Conservation (phyloP, 2,888 invertebrate genomes). For the Patella caerulea region DNA sequence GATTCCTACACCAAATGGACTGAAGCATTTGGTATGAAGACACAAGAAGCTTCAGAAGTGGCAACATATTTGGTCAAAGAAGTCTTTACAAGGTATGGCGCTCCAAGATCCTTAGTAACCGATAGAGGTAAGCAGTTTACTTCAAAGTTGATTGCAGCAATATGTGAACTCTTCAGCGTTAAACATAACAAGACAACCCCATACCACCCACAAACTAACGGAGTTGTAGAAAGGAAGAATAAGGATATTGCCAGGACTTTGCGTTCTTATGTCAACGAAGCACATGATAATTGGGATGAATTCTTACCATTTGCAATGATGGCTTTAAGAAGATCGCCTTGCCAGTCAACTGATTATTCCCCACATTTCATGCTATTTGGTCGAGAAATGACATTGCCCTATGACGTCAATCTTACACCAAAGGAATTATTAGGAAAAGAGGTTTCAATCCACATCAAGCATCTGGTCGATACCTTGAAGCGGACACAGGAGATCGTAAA, state of each 20-base stretch:
- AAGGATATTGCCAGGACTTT: conserved; percentile 21
- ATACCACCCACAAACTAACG: conserved; percentile 42
- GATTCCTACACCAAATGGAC: conserved; percentile 36
- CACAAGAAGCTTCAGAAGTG: conserved; percentile 38
- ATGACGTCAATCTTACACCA: too few species aligned
- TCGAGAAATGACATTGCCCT: conserved; percentile 34
- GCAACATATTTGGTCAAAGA: conserved; percentile 38
- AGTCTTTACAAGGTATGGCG: conserved; percentile 42
- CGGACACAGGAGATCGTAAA: too few species aligned
- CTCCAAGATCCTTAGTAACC: conserved; percentile 34
- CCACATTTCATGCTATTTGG: conserved; percentile 39
- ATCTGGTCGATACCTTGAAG: too few species aligned
- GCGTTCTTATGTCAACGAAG: conserved; percentile 11
- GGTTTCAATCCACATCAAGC: too few species aligned
- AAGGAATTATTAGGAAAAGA: too few species aligned
- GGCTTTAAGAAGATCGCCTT: conserved; percentile 17
- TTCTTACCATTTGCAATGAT: conserved; percentile 21
- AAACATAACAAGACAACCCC: conserved; percentile 32
- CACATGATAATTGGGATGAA: conserved; percentile 18
- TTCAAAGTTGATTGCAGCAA: conserved; percentile 33
- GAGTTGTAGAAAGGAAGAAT: conserved; percentile 39
- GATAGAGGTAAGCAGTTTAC: conserved; percentile 42
- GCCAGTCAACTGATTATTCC: conserved; percentile 35
- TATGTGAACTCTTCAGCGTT: conserved; percentile 41
- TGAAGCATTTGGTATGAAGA: conserved; percentile 40